These are phyloP conservation scores for Columba guinea DNA, from an alignment of 2,797 vertebrate genomes.

Conservation along the genomic window DNA sequence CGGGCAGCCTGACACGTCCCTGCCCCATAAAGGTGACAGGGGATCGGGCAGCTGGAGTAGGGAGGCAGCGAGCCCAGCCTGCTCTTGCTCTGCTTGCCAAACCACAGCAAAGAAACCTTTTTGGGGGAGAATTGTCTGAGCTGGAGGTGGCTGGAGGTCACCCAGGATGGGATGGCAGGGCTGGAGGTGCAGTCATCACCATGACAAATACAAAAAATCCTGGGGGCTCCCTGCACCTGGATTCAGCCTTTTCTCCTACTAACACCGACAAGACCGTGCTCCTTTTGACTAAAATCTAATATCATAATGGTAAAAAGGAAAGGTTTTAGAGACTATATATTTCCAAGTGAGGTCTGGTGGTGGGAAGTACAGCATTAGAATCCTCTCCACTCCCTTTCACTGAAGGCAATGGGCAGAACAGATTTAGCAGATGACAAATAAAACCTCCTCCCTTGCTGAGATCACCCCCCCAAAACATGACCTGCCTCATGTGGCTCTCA, in stretches of 20 bases:
- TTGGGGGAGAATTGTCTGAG: neutral
- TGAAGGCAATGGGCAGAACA: accelerated
- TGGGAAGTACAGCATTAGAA: neutral
- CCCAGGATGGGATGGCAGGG: neutral
- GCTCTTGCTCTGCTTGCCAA: neutral
- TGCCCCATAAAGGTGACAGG: neutral
- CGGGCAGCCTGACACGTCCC: neutral
- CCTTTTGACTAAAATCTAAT: neutral
- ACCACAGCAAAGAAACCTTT: accelerated
- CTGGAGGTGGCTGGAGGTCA: neutral
- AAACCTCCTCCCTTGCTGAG: neutral
- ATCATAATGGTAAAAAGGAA: neutral
- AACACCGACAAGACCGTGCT: neutral
- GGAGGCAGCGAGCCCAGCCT: neutral
- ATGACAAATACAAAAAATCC: neutral
- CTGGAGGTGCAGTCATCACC: neutral
- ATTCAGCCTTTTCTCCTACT: neutral
- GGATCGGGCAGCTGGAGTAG: accelerated
- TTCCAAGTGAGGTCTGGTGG: neutral
- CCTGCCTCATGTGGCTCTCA: accelerated
- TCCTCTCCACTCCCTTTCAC: neutral
- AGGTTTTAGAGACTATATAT: neutral
- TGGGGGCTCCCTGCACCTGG: neutral
- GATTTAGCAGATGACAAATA: neutral
- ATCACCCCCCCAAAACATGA: neutral